phyloP scores from a whole-genome alignment of 2,888 invertebrate species.

The Limnephilus lunatus region DNA sequence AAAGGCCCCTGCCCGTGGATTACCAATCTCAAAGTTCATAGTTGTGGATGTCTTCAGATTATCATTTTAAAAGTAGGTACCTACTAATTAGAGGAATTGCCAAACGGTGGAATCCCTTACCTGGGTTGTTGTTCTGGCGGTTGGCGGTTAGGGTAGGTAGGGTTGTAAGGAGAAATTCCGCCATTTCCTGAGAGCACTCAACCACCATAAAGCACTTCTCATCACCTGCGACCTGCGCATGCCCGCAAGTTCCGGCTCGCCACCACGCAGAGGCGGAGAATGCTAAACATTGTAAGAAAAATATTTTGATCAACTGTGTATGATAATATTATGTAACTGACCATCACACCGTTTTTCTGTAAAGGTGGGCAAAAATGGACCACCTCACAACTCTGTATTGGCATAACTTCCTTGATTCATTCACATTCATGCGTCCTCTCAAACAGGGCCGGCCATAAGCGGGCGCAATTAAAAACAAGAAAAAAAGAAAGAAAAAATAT shows the following conservation, averaged over 20 bases:
- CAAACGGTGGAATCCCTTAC: neutral
- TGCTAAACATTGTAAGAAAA: neutral
- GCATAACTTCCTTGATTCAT: no score
- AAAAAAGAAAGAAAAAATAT: no score
- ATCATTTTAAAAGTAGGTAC: neutral
- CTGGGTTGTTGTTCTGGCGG: constrained; percentile 2
- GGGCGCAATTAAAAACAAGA: no score
- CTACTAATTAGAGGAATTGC: neutral
- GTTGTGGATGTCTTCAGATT: neutral
- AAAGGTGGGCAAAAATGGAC: no score
- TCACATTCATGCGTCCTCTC: no score
- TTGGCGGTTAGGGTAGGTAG: neutral
- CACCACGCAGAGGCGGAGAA: neutral
- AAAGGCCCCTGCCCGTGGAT: neutral
- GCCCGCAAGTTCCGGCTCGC: neutral
- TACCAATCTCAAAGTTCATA: neutral
- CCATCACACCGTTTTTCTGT: no score
- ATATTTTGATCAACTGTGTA: neutral
- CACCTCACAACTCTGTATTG: no score
- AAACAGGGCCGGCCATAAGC: no score
- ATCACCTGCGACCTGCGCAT: constrained; percentile 12
- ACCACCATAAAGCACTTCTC: constrained; percentile 31
- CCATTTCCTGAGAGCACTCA: neutral
- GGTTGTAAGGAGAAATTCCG: neutral
- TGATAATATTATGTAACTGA: no score